Base-by-base conservation (phyloP, 92 coral and sea anemone genomes). In the Palythoa caribaeorum region DNA sequence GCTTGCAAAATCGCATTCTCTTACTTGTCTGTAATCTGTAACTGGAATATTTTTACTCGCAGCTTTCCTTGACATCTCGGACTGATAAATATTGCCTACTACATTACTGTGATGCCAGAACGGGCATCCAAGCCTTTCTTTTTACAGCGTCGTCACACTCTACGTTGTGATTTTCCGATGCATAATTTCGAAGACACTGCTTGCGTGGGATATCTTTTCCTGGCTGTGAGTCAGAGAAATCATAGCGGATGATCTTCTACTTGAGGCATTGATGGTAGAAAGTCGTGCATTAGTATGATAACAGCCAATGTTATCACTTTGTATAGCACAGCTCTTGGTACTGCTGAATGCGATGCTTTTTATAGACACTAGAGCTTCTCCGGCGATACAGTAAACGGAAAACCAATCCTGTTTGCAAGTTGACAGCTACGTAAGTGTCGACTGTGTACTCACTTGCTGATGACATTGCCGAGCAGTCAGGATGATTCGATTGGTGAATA, bases 271-370 rank as follows among this genome's bases (percentile, higher is more conserved):
- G 57, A 91, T 91, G 51, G 93, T 91, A 40, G 88, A 78, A 88
- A 91, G 79, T 40, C 87, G 93, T 47, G 79, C 79, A 48, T 15
- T 54, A 71, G 77, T 73, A 65, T 87, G 93, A 73, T 91, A 91
- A 84, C 93, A 91, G 17, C 90, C 90, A 19, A 85, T 85, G 68
- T 91, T 91, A 50, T 87, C 88, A 83, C 93, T 90, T 47, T 86
- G 44, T 6, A 85, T 50, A 11, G 48, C 40, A n/a, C n/a, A n/a
- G 13, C 89, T 89, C n/a, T 73, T 73, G 19, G 73, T 48, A 36
- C 84, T 89, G 7, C 85, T 37, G 10, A 86, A 87, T 36, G 80
- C 90, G 17, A 78, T 60, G 37, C 80, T 84, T 54, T 90, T 87
- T 71, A 87, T 71, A 14, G 79, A 11, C 11, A 36, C 59, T 16